Evolutionary conservation across 2,113 vertebrate species (phyloP).

Genomic region (Podarcis raffonei): DNA sequence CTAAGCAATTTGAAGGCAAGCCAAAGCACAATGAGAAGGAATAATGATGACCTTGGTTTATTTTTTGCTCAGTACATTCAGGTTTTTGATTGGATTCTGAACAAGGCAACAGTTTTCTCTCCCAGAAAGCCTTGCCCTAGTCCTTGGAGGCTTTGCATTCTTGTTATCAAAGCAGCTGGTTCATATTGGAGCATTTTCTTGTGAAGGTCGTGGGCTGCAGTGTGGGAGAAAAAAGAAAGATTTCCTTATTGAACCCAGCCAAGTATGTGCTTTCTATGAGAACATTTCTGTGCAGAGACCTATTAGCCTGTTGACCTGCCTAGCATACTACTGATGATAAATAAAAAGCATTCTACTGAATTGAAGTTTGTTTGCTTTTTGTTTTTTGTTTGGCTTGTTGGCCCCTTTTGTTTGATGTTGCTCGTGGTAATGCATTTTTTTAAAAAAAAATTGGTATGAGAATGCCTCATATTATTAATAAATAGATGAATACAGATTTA

Average conservation of each 20-base stretch:
- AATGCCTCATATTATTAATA: not conserved
- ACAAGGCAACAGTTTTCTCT: conserved; percentile 68
- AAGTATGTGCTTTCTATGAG: conserved; percentile 48
- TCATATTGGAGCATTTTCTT: conserved; percentile 56
- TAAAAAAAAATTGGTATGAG: not conserved
- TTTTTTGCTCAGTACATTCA: conserved; percentile 72
- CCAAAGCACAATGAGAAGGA: conserved; percentile 72
- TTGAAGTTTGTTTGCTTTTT: not conserved
- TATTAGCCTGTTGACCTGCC: conserved; percentile 48
- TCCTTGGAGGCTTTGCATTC: conserved; percentile 68
- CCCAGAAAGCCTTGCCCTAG: conserved; percentile 54
- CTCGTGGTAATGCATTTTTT: not conserved
- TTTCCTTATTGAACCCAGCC: conserved; percentile 50
- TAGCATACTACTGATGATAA: not conserved
- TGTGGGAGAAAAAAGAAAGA: conserved; percentile 32
- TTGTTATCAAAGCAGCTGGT: conserved; percentile 67
- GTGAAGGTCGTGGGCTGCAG: conserved; percentile 69
- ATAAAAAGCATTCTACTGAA: conserved; percentile 22
- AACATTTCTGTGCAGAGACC: conserved; percentile 44
- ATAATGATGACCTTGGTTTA: conserved; percentile 77
- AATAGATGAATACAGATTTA: too few relatives aligned
- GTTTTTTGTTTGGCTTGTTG: not conserved
- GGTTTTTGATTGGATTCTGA: conserved; percentile 73
- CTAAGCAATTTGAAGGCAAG: conserved; percentile 72
- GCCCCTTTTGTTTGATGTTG: conserved; percentile 13